Evolutionary conservation across 2,113 vertebrate genomes (phyloP).

Genomic region (Ageneiosus marmoratus): DNA sequence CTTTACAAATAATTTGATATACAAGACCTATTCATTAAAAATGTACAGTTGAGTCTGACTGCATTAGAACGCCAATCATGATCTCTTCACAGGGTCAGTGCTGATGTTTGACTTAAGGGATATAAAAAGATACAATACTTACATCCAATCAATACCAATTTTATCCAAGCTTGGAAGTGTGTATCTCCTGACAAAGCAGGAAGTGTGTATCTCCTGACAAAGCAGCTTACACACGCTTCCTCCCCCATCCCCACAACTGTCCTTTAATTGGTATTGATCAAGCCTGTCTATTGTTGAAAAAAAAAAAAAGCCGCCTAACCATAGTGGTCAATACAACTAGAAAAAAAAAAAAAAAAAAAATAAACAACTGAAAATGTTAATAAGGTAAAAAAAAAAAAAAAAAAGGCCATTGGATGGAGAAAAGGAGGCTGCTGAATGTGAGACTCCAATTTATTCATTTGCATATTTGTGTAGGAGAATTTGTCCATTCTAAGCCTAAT

Average conservation of each 20-base stretch:
- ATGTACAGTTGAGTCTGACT: not conserved
- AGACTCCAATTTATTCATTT: not conserved
- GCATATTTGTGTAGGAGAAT: not conserved
- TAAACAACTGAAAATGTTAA: conserved; percentile 1
- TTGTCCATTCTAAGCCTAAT: not conserved
- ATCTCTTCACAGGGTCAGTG: not conserved
- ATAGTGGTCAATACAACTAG: not conserved
- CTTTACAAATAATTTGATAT: not conserved
- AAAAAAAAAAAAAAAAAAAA: not conserved
- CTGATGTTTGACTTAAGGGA: not conserved
- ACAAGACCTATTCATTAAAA: not conserved
- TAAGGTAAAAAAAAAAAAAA: not conserved
- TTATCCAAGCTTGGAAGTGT: not conserved
- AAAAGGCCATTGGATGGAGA: not conserved
- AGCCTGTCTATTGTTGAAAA: conserved; percentile 19
- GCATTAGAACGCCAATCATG: not conserved
- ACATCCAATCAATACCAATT: not conserved
- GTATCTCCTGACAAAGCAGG: not conserved
- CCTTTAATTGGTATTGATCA: conserved; percentile 41
- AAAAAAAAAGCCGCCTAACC: conserved; percentile 8
- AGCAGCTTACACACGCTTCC: not conserved
- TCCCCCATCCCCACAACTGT: conserved; percentile 7
- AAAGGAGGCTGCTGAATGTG: not conserved
- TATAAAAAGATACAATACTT: not conserved
- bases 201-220: not conserved